These are phyloP conservation scores for Parnassius mnemosyne DNA, from an alignment of 2,888 invertebrate species.

Conservation along the genomic window DNA sequence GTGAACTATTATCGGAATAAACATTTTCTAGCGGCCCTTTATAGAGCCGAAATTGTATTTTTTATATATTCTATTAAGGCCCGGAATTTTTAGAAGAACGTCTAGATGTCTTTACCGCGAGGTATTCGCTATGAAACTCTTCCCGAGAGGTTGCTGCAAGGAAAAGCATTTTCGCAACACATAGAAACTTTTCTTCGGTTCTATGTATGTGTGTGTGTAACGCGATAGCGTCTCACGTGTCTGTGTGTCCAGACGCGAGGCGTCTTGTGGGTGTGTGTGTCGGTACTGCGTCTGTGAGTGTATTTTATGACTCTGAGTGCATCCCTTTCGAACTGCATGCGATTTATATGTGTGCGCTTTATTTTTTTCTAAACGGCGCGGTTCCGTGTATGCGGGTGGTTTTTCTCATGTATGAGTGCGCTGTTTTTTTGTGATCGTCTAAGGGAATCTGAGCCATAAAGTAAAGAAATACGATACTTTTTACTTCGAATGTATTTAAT, in stretches of 20 bases:
- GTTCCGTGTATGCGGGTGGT: conserved; percentile 53
- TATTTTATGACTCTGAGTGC: conserved; percentile 80
- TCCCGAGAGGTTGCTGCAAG: conserved; percentile 80
- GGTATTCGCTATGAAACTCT: conserved; percentile 81
- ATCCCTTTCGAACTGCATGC: conserved; percentile 79
- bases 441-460: conserved; percentile 42
- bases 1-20: conserved; percentile 33
- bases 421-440: conserved; percentile 56
- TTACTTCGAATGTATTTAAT: conserved; percentile 53
- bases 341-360: conserved; percentile 77
- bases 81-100: conserved; percentile 60
- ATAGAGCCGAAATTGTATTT: conserved; percentile 25
- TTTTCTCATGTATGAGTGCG: conserved; percentile 61
- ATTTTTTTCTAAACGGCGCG: conserved; percentile 74
- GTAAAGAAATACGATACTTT: conserved; percentile 32
- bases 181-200: conserved; percentile 71
- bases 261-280: conserved; percentile 40
- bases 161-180: conserved; percentile 80
- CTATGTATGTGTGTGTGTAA: conserved; percentile 54
- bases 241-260: conserved; percentile 54
- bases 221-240: conserved; percentile 47
- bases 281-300: conserved; percentile 47
- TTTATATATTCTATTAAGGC: conserved; percentile 36
- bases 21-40: conserved; percentile 20
- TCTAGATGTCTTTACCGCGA: conserved; percentile 79